Evolutionary conservation across 2,797 vertebrate species (phyloP).

Genomic region (Lepus oiostolus): DNA sequence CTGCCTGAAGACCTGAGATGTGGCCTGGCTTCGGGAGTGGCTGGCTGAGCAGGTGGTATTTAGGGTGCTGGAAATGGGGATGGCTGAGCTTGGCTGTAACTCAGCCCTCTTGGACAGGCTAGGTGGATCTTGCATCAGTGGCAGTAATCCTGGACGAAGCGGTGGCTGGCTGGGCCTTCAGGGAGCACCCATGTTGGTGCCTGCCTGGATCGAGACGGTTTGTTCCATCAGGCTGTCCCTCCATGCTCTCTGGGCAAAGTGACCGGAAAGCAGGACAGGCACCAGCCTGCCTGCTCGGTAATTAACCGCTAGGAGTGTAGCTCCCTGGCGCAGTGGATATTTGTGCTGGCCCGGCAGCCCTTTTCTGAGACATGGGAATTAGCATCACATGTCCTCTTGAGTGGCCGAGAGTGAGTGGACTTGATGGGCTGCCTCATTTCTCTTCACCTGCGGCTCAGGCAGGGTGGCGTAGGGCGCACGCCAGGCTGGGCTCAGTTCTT

Average conservation of each 20-base stretch:
- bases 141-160: background rate
- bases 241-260: background rate
- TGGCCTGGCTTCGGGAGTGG: background rate
- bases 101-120: background rate
- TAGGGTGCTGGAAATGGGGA: background rate
- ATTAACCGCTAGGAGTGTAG: background rate
- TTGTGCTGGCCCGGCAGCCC: background rate
- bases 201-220: background rate
- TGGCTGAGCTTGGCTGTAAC: background rate
- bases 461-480: fast-evolving
- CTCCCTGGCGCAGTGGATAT: fast-evolving
- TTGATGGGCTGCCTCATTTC: background rate
- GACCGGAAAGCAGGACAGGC: background rate
- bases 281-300: background rate
- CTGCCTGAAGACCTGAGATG: too few relatives aligned
- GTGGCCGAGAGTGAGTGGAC: background rate
- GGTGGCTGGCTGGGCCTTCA: background rate
- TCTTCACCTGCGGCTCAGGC: background rate
- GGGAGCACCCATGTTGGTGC: background rate
- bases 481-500: background rate
- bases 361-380: conserved; percentile 17
- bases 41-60: too few relatives aligned
- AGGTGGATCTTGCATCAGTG: background rate
- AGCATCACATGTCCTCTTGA: background rate
- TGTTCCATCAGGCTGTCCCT: background rate